A percentile compares a stretch with the other conserved stretches of the same genome.
Evolutionary conservation across 2,797 vertebrate species (phyloP).

Genomic region (Siniperca scherzeri): DNA sequence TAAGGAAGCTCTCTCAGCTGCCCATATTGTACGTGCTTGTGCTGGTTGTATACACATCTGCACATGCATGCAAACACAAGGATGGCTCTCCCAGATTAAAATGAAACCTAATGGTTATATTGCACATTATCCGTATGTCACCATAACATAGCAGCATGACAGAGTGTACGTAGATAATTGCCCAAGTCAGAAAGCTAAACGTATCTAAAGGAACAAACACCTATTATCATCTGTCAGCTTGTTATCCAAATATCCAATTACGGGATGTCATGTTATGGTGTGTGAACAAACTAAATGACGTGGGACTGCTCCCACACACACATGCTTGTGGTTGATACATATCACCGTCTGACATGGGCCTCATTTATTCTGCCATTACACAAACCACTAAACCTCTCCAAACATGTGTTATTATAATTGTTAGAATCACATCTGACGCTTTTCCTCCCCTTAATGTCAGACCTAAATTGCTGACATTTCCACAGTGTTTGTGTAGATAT

Average conservation of each 20-base stretch:
- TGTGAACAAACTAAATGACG: constrained; percentile 56
- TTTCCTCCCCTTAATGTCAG: background rate
- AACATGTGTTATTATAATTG: constrained; percentile 14
- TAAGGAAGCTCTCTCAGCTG: background rate
- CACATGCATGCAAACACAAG: background rate
- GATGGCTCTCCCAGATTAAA: background rate
- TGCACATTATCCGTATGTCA: constrained; percentile 23
- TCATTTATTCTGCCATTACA: constrained; percentile 35
- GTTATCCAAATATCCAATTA: constrained; percentile 62
- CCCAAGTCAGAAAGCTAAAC: constrained; percentile 52
- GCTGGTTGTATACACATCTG: background rate
- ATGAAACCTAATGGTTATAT: background rate
- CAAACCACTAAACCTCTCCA: constrained; percentile 20
- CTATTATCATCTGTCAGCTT: constrained; percentile 60
- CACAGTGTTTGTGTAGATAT: background rate
- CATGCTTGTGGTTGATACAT: constrained; percentile 18
- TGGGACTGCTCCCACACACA: constrained; percentile 27
- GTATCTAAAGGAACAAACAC: constrained; percentile 50
- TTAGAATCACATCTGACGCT: background rate
- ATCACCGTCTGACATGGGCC: constrained; percentile 11
- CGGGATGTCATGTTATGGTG: constrained; percentile 50
- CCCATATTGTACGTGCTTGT: background rate
- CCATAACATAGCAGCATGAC: constrained; percentile 24
- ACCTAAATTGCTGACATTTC: constrained; percentile 7
- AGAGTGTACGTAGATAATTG: constrained; percentile 62